Percentiles rank a stretch among this genome's conserved stretches.
phyloP scores from a whole-genome alignment of 2,113 vertebrate species.

The Pseudorhombus dupliciocellatus region DNA sequence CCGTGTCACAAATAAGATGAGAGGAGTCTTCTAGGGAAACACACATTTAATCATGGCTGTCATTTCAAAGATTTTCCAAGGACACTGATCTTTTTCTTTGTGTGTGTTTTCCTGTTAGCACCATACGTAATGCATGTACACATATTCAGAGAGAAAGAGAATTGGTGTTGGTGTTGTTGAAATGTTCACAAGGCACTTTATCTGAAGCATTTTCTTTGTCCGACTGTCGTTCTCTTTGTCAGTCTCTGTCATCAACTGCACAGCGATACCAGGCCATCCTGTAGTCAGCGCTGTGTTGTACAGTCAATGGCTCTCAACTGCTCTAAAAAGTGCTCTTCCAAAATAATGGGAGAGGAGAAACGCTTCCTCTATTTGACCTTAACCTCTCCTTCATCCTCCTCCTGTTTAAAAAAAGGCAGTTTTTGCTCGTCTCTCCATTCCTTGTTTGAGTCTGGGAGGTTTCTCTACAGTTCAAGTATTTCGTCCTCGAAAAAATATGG shows the following conservation, averaged over 20 bases:
- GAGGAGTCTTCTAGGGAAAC: slow-evolving; percentile 36
- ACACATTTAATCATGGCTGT: slow-evolving; percentile 59
- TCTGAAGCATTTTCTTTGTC: slow-evolving; percentile 67
- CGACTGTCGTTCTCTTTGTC: slow-evolving; percentile 57
- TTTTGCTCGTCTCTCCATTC: slow-evolving; percentile 24
- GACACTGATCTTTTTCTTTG: slow-evolving; percentile 48
- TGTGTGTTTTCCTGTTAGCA: slow-evolving; percentile 80
- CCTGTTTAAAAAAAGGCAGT: slow-evolving; percentile 37
- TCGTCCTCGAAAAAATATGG: slow-evolving; percentile 9
- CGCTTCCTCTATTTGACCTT: slow-evolving; percentile 11
- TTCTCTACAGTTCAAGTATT: slow-evolving; percentile 20
- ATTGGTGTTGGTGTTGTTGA: slow-evolving; percentile 86
- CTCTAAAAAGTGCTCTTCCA: slow-evolving; percentile 87
- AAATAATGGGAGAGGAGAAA: slow-evolving; percentile 65
- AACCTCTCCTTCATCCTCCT: slow-evolving; percentile 24
- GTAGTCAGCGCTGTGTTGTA: slow-evolving; percentile 62
- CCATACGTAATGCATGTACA: slow-evolving; percentile 87
- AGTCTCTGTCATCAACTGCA: slow-evolving; percentile 63
- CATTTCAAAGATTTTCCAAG: slow-evolving; percentile 46
- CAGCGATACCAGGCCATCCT: slow-evolving; percentile 57
- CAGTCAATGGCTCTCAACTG: slow-evolving; percentile 35
- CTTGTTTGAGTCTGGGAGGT: slow-evolving; percentile 1
- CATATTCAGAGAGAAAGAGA: slow-evolving; percentile 81
- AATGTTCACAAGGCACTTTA: slow-evolving; percentile 99
- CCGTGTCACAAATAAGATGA: not conserved